Base-by-base conservation (phyloP, 1,140 invertebrate species). In the Pararge aegeria region DNA sequence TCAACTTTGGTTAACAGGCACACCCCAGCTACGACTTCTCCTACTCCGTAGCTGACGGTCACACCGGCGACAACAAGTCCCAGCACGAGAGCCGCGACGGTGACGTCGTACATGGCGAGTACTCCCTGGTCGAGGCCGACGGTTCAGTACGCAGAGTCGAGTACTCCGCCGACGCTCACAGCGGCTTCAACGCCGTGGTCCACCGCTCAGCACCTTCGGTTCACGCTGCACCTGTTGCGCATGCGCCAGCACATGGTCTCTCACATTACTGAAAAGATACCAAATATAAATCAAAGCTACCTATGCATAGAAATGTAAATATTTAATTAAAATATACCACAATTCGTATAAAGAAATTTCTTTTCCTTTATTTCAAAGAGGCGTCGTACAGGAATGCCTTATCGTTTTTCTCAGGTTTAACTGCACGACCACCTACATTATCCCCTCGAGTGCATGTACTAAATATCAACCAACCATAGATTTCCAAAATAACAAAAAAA, bases 31-130 rank as follows among this genome's bases (percentile, higher is more conserved):
- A 75, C 59, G 65, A 76, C 30, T 75, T 76, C 49, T 68, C 67
- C 5, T 77, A 77, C 63, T 77, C 74, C 58, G 91, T 91, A 58
- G 82, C 74, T 48, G 91, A 85, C 69, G 73, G 73, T 1, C 91
- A 92, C 64, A 80, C 75, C 21, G 68, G 70, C 5, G 78, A 81
- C 58, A 61, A 60, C 58, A 80, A 80, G 67, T 63, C 51, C 9
- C 78, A 80, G 54, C 74, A 78, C 54, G 77, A 80, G 61, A 55
- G 44, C 49, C 68, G 75, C 42, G 75, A 80, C 50, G 70, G 78
- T 1, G 74, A 79, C 42, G 50, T 64, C 6, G 73, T 90, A 46
- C 66, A 79, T 37, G 78, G 86, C 10, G 54, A 55, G 49, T 86
- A 86, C 72, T 71, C 70, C 16, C 67, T 82, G 18, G 68, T 82